phyloP scores from a whole-genome alignment of 2,797 vertebrate genomes.

The Strix occidentalis region DNA sequence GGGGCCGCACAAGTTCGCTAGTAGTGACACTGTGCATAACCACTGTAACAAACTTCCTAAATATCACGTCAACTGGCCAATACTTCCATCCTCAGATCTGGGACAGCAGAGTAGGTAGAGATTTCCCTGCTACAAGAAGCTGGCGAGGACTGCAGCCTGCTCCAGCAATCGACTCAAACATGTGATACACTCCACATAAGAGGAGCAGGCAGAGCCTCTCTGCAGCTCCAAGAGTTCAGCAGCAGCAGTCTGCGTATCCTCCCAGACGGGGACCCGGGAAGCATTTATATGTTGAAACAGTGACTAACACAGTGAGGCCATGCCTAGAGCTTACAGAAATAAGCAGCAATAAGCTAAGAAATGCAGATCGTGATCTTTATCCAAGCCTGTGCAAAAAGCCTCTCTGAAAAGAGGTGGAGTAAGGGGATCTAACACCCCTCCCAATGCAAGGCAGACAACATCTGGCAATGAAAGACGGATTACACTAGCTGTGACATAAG shows the following conservation, averaged over 20 bases:
- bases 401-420: not conserved
- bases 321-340: not conserved
- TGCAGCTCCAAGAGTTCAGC: not conserved
- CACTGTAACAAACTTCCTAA: too few species aligned
- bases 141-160: not conserved
- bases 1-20: not conserved
- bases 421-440: not conserved
- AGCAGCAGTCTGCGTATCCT: not conserved
- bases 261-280: not conserved
- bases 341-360: not conserved
- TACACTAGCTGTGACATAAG: not conserved
- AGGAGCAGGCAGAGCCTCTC: accelerated
- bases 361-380: accelerated
- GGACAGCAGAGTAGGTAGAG: not conserved
- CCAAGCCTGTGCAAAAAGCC: not conserved
- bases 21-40: not conserved
- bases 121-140: not conserved
- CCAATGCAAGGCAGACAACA: not conserved
- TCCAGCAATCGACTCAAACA: not conserved
- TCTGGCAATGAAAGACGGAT: not conserved
- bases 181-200: accelerated
- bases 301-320: accelerated
- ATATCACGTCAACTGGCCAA: accelerated
- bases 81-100: too few species aligned
- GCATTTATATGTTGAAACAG: accelerated